Conservation (phyloP, 2,888 invertebrate species). For the Sturmia bella region DNA sequence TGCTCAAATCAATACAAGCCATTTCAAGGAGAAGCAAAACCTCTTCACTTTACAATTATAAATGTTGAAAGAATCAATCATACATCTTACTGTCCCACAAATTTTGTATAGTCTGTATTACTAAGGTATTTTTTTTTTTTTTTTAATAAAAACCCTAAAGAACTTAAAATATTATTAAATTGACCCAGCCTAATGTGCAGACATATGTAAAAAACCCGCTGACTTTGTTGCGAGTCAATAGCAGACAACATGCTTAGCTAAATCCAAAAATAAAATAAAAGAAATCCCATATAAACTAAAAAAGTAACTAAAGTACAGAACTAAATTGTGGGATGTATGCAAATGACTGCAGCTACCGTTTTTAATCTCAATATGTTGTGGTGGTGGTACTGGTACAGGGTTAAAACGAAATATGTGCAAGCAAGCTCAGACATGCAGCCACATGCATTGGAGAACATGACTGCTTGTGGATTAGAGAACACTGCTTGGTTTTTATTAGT, state of each 20-base stretch:
- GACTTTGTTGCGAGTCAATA: slow-evolving; percentile 46
- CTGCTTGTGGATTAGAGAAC: slow-evolving; percentile 58
- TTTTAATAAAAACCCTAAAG: not conserved
- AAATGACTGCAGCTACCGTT: slow-evolving; percentile 62
- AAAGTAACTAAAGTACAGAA: slow-evolving; percentile 5
- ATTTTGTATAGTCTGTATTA: too few relatives aligned
- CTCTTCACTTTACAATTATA: slow-evolving; percentile 59
- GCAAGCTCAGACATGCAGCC: slow-evolving; percentile 25
- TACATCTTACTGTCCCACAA: not conserved
- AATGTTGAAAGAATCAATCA: not conserved
- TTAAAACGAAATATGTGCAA: slow-evolving; percentile 49
- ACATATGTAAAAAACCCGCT: slow-evolving; percentile 24
- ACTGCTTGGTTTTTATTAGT: slow-evolving; percentile 37
- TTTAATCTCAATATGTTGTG: slow-evolving; percentile 46
- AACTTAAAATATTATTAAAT: not conserved
- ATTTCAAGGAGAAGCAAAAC: slow-evolving; percentile 24
- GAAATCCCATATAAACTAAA: slow-evolving; percentile 23
- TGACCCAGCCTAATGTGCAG: too few relatives aligned
- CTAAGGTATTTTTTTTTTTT: too few relatives aligned
- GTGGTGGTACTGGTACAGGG: slow-evolving; percentile 38
- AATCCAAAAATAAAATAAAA: slow-evolving; percentile 16
- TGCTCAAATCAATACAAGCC: slow-evolving; percentile 39
- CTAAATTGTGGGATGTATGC: slow-evolving; percentile 58
- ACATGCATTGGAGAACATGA: slow-evolving; percentile 40
- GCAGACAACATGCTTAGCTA: slow-evolving; percentile 32